Evolutionary conservation across 1,140 invertebrate genomes (phyloP), one percentile per base, ranked within the genome.

Genomic region (Hylaeus anthracinus): DNA sequence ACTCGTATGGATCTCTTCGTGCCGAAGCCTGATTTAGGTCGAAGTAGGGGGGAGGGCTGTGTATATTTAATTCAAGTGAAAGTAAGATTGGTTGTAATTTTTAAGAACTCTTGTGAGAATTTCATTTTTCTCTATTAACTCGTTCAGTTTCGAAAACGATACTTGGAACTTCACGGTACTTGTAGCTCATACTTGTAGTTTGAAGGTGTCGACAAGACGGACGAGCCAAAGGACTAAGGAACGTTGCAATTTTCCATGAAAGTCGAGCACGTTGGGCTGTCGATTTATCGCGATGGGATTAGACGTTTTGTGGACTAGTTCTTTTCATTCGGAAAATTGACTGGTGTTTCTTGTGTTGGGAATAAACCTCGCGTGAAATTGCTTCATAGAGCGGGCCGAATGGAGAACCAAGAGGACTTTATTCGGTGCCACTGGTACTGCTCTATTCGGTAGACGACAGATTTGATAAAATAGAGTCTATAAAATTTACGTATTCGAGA

Each of bases 241-340:
- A n/a, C n/a, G 14, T 53, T n/a, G 51, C 37, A n/a, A 55, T 55
- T 55, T 56, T 70, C 37, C 37, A 56, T 12, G 51, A 56, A 70
- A 70, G 14, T 70, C 37, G 26, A 56, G 12, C 67, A 45, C 14
- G 14, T 14, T 10, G 12, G 37, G 41, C 43, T 41, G 37, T 41
- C 67, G 67, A 70, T 70, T 56, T 15, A 69, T 26, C 26, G 48
- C 14, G 5, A 53, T 53, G 4, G 48, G 53, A 70, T 56, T 39
- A 70, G 51, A n/a, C 14, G 37, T 70, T 56, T 70, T 26, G 67
- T n/a, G 26, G 67, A 48, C 43, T 48, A 15, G 15, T 66, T 48
- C 43, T 66, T 65, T 66, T 48, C 45, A 26, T 48, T 66, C 45
- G 64, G n/a, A 66, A 66, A 66, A 48, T 66, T 66, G 43, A 66